These are phyloP conservation scores for Cartodere bifasciata DNA, from an alignment of 2,888 invertebrate species.

Conservation along the genomic window DNA sequence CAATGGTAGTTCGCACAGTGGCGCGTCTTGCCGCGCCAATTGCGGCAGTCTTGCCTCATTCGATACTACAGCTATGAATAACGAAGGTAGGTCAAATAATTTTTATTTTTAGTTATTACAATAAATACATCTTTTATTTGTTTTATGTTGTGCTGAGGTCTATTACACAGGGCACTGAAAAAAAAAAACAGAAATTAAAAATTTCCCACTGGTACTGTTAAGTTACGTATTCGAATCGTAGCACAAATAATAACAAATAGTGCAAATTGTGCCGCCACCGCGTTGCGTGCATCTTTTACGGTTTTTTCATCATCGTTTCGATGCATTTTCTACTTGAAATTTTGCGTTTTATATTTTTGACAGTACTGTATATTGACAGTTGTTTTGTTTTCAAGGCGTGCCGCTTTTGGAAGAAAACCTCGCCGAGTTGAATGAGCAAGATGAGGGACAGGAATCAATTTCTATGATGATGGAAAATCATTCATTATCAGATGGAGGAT, in stretches of 20 bases:
- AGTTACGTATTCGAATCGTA: too few species aligned
- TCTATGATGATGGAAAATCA: slow-evolving; percentile 30
- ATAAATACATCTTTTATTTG: too few species aligned
- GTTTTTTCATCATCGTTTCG: too few species aligned
- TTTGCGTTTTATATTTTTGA: neutral
- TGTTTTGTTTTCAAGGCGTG: slow-evolving; percentile 25
- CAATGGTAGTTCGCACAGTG: slow-evolving; percentile 37
- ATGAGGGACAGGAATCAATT: slow-evolving; percentile 25
- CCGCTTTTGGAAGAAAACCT: slow-evolving; percentile 34
- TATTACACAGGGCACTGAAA: too few species aligned
- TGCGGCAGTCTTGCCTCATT: slow-evolving; percentile 43
- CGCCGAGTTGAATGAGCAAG: slow-evolving; percentile 34
- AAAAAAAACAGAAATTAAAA: too few species aligned
- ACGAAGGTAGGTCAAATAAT: slow-evolving; percentile 38
- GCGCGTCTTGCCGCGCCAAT: slow-evolving; percentile 40
- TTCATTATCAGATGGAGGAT: slow-evolving; percentile 30
- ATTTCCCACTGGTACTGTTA: too few species aligned
- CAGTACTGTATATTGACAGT: too few species aligned
- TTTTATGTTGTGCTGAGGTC: too few species aligned
- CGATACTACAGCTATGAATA: slow-evolving; percentile 35
- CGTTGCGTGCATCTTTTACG: too few species aligned
- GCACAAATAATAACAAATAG: too few species aligned
- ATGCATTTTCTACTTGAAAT: neutral
- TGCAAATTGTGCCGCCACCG: too few species aligned
- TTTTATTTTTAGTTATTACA: slow-evolving; percentile 2